Percentiles rank a stretch among this genome's conserved stretches.
These are phyloP conservation scores for Pogona vitticeps DNA, from an alignment of 2,113 vertebrate species.

Conservation along the genomic window DNA sequence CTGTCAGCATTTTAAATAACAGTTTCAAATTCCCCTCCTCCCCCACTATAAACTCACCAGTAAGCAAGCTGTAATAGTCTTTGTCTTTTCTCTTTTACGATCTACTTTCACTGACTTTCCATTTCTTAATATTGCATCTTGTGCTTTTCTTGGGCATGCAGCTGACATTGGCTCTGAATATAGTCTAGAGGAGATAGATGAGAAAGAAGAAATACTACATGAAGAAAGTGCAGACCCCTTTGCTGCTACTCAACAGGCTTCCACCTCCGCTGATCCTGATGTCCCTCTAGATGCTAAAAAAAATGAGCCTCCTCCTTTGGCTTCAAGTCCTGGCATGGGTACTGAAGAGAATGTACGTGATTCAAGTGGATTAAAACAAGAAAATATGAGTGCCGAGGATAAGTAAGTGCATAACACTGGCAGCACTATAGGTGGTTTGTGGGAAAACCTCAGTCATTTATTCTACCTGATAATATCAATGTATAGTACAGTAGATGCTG, in stretches of 20 bases:
- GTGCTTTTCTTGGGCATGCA: constrained; percentile 28
- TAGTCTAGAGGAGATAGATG: constrained; percentile 86
- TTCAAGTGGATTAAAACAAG: constrained; percentile 68
- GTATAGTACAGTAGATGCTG: not conserved
- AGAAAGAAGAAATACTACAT: constrained; percentile 82
- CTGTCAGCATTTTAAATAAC: not conserved
- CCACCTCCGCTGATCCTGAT: constrained; percentile 62
- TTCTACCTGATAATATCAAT: not conserved
- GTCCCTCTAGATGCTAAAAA: constrained; percentile 47
- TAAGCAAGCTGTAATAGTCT: not conserved
- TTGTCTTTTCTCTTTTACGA: not conserved
- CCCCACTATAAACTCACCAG: not conserved
- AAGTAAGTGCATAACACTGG: constrained; percentile 73
- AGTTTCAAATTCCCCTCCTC: not conserved
- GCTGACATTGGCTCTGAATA: constrained; percentile 71
- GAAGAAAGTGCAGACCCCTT: constrained; percentile 52
- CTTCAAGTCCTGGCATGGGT: constrained; percentile 57
- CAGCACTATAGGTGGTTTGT: not conserved
- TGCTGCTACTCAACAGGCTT: constrained; percentile 63
- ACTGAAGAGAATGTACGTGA: constrained; percentile 56
- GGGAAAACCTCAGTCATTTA: not conserved
- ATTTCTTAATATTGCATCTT: not conserved
- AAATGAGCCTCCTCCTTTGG: constrained; percentile 54
- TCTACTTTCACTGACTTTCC: not conserved
- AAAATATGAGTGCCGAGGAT: constrained; percentile 71